A percentile compares a stretch with the other conserved stretches of the same genome.
Conservation (phyloP, 2,797 vertebrate species). For the Acrocephalus scirpaceus region DNA sequence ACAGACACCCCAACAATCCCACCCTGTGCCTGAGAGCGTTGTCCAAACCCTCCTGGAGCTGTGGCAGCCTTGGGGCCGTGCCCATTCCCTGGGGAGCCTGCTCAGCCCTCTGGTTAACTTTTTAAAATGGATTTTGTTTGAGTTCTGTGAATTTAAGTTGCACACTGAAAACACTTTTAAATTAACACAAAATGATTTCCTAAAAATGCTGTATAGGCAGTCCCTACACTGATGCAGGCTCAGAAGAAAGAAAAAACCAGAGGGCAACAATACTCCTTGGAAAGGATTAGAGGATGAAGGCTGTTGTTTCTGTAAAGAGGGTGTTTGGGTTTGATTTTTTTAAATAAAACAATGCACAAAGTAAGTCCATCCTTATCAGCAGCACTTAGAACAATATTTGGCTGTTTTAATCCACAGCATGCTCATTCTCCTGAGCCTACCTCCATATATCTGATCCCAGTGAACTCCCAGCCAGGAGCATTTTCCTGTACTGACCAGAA, state of each 20-base stretch:
- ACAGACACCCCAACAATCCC: not conserved
- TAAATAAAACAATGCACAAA: not conserved
- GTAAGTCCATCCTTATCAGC: not conserved
- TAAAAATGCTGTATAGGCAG: not conserved
- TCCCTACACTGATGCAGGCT: not conserved
- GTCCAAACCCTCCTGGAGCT: not conserved
- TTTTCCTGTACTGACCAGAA: not conserved
- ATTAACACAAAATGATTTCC: not conserved
- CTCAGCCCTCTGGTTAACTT: not conserved
- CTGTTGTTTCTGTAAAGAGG: not conserved
- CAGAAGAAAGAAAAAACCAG: not conserved
- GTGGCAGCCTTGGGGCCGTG: not conserved
- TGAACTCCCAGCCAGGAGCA: not conserved
- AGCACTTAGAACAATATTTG: not conserved
- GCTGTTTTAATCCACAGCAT: not conserved
- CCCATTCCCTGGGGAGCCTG: not conserved
- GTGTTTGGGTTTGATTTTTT: not conserved
- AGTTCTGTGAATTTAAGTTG: not conserved
- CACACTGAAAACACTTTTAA: not conserved
- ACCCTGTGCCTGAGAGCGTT: fast-evolving
- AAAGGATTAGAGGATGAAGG: not conserved
- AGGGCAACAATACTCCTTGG: not conserved
- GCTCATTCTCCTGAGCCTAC: not conserved
- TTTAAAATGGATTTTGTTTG: not conserved
- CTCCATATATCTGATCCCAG: not conserved